These are phyloP conservation scores for Micropoecilia bifurca DNA, from an alignment of 2,797 vertebrate genomes.

Conservation along the genomic window DNA sequence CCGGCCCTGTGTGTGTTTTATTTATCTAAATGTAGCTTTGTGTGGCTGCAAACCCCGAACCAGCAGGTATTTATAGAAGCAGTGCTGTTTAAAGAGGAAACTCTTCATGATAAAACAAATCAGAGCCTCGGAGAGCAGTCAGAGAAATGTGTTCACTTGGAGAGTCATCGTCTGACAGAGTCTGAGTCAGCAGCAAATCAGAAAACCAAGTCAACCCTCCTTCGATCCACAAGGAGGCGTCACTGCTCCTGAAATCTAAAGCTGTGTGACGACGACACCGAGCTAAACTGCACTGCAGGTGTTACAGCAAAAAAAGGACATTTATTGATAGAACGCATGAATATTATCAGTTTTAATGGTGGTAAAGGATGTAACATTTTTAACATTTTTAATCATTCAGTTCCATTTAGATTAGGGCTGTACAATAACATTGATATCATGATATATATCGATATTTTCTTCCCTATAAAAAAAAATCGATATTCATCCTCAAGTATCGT, in stretches of 20 bases:
- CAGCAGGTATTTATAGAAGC: conserved; percentile 17
- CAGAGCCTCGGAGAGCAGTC: background rate
- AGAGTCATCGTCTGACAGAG: background rate
- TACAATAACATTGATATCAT: too few relatives aligned
- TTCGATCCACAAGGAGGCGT: conserved; percentile 16
- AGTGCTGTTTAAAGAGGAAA: background rate
- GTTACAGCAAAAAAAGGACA: background rate
- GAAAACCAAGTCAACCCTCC: background rate
- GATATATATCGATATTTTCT: too few relatives aligned
- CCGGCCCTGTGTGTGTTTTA: conserved; percentile 5
- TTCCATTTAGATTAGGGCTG: too few relatives aligned
- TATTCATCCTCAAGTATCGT: too few relatives aligned
- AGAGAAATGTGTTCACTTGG: background rate
- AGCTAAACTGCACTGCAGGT: background rate
- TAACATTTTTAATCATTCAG: background rate
- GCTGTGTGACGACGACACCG: background rate
- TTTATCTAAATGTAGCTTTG: conserved; percentile 41
- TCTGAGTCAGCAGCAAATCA: background rate
- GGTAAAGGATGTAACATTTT: background rate
- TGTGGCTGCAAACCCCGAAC: conserved; percentile 10
- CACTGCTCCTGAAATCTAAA: background rate
- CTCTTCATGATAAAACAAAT: background rate
- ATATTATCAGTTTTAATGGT: background rate
- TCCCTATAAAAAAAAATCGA: too few relatives aligned
- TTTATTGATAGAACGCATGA: background rate